Evolutionary conservation across 2,113 vertebrate species (phyloP).

Genomic region (Brachionichthys hirsutus): DNA sequence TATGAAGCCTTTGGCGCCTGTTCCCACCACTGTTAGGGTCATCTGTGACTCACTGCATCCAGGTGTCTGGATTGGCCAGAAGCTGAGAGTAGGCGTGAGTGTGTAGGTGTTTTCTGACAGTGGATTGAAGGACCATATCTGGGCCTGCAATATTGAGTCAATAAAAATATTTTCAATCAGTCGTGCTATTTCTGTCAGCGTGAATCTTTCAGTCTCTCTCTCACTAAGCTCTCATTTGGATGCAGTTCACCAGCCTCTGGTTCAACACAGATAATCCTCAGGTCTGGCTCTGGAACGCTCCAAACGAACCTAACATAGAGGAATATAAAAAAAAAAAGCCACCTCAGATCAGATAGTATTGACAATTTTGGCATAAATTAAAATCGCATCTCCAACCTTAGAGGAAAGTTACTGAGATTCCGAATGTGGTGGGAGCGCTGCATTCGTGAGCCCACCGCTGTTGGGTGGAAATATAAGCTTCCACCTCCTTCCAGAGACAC

Average conservation of each 20-base stretch:
- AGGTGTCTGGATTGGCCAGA: conserved; percentile 74
- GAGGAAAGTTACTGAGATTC: conserved; percentile 81
- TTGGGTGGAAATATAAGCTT: conserved; percentile 86
- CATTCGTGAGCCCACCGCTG: conserved; percentile 76
- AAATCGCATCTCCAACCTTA: conserved; percentile 56
- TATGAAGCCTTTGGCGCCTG: conserved; percentile 74
- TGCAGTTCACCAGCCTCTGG: conserved; percentile 82
- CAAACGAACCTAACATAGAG: conserved; percentile 80
- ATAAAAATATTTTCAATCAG: not conserved
- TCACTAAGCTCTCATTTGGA: conserved; percentile 85
- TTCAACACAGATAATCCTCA: conserved; percentile 77
- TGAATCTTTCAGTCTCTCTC: conserved; percentile 34
- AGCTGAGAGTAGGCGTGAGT: conserved; percentile 75
- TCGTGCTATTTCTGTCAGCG: not conserved
- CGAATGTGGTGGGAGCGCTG: conserved; percentile 76
- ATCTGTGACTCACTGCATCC: conserved; percentile 60
- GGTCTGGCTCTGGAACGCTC: conserved; percentile 77
- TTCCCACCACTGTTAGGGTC: conserved; percentile 77
- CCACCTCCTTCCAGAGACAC: conserved; percentile 79
- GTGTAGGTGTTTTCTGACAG: conserved; percentile 77
- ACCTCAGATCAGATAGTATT: conserved; percentile 16
- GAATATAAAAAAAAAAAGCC: conserved; percentile 36
- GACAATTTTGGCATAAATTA: conserved; percentile 5
- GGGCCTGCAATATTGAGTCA: conserved; percentile 71
- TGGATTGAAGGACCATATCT: conserved; percentile 88